Conservation (phyloP, 2,797 vertebrate species). For the Microchirus variegatus region DNA sequence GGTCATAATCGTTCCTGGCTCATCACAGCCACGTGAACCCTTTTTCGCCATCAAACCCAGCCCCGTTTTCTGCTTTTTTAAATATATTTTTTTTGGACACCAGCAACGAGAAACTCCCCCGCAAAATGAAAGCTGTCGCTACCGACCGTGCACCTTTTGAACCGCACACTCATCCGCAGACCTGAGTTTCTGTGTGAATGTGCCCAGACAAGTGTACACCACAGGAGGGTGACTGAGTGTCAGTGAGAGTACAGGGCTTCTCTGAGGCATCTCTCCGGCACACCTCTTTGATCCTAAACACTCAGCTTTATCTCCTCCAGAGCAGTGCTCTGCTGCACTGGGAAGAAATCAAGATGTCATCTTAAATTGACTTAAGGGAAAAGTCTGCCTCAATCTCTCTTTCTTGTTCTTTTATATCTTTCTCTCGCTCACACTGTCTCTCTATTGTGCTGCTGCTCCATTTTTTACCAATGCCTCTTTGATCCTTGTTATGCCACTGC, state of each 20-base stretch:
- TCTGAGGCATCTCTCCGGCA: slow-evolving; percentile 62
- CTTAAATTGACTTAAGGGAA: slow-evolving; percentile 79
- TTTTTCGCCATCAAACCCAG: no score
- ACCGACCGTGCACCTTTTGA: slow-evolving; percentile 18
- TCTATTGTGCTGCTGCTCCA: slow-evolving; percentile 65
- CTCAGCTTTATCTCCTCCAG: slow-evolving; percentile 73
- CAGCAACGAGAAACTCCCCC: slow-evolving; percentile 22
- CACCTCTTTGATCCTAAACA: slow-evolving; percentile 81
- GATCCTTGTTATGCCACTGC: slow-evolving; percentile 67
- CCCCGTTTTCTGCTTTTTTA: no score
- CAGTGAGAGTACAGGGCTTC: slow-evolving; percentile 57
- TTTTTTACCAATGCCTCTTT: slow-evolving; percentile 69
- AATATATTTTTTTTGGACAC: no score
- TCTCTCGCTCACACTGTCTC: slow-evolving; percentile 39
- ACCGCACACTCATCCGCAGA: slow-evolving; percentile 28
- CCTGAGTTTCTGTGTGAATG: slow-evolving; percentile 39
- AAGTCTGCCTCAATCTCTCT: slow-evolving; percentile 69
- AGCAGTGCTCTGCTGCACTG: slow-evolving; percentile 58
- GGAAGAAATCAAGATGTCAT: slow-evolving; percentile 84
- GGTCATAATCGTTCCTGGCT: slow-evolving; percentile 18
- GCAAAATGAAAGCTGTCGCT: slow-evolving; percentile 22
- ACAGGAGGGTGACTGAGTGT: slow-evolving; percentile 65
- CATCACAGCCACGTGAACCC: slow-evolving; percentile 16
- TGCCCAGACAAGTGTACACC: slow-evolving; percentile 57
- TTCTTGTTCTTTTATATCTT: slow-evolving; percentile 71